A percentile compares a stretch with the other conserved stretches of the same genome.
Evolutionary conservation across 2,113 vertebrate genomes (phyloP).

Genomic region (Melierax canorus): DNA sequence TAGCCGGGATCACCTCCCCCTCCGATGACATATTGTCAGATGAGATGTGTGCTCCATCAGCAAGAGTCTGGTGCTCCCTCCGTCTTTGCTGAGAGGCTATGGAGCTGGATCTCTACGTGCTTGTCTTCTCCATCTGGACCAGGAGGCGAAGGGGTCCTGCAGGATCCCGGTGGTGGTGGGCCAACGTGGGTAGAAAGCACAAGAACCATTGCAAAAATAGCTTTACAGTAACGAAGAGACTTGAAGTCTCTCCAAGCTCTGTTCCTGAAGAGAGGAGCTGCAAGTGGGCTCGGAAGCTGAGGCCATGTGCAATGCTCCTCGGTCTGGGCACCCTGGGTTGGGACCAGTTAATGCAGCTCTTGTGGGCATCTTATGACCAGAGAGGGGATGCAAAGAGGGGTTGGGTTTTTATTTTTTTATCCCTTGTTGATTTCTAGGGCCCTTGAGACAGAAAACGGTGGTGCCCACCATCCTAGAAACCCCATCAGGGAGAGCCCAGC

Average conservation of each 20-base stretch:
- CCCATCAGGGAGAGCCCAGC: neutral
- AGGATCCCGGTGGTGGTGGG: neutral
- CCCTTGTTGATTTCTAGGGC: neutral
- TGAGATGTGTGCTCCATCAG: neutral
- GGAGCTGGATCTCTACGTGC: neutral
- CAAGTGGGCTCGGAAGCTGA: neutral
- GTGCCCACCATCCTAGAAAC: neutral
- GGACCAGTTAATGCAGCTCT: neutral
- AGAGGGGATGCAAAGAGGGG: neutral
- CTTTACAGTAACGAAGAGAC: neutral
- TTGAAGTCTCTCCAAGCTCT: neutral
- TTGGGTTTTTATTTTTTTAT: neutral
- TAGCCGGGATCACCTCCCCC: neutral
- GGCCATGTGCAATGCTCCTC: accelerated
- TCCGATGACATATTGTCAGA: neutral
- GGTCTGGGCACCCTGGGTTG: neutral
- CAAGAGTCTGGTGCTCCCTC: neutral
- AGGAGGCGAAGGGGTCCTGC: neutral
- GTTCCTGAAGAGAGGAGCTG: neutral
- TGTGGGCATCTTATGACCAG: neutral
- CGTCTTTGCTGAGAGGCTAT: neutral
- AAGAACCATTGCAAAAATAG: neutral
- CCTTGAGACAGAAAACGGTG: neutral
- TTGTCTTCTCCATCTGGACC: neutral
- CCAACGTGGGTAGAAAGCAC: neutral